These are phyloP conservation scores for Manduca sexta DNA, from an alignment of 1,140 invertebrate genomes.

Conservation along the genomic window DNA sequence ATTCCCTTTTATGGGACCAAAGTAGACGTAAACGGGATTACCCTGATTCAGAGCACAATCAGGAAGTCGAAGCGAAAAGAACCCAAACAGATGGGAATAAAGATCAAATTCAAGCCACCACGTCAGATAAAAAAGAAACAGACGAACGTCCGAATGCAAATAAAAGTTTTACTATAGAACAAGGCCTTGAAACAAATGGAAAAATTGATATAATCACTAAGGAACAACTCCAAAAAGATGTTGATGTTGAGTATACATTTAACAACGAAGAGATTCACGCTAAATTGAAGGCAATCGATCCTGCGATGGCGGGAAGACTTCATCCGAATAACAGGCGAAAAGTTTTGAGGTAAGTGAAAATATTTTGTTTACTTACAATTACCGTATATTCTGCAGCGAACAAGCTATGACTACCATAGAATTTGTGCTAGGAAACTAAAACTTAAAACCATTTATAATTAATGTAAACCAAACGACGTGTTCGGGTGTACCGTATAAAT, in stretches of 20 bases:
- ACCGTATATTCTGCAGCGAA: background rate
- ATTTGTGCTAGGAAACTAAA: too few relatives aligned
- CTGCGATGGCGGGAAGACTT: conserved; percentile 81
- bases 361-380: background rate
- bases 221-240: conserved; percentile 42
- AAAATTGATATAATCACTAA: conserved; percentile 20
- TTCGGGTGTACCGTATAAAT: too few relatives aligned
- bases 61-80: conserved; percentile 2
- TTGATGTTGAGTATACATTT: conserved; percentile 50
- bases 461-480: too few relatives aligned
- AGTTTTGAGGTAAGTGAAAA: conserved; percentile 66
- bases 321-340: conserved; percentile 91
- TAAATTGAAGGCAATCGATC: conserved; percentile 83
- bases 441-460: too few relatives aligned
- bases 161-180: too few relatives aligned
- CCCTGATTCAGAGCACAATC: conserved; percentile 20
- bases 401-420: background rate
- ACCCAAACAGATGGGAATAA: background rate
- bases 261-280: conserved; percentile 77
- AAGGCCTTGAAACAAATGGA: too few relatives aligned
- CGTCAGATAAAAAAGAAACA: conserved; percentile 7
- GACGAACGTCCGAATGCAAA: background rate
- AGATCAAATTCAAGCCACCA: background rate
- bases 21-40: conserved; percentile 52
- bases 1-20: conserved; percentile 53